phyloP scores from a whole-genome alignment of 2,797 vertebrate genomes.

The Neoniphon sammara region DNA sequence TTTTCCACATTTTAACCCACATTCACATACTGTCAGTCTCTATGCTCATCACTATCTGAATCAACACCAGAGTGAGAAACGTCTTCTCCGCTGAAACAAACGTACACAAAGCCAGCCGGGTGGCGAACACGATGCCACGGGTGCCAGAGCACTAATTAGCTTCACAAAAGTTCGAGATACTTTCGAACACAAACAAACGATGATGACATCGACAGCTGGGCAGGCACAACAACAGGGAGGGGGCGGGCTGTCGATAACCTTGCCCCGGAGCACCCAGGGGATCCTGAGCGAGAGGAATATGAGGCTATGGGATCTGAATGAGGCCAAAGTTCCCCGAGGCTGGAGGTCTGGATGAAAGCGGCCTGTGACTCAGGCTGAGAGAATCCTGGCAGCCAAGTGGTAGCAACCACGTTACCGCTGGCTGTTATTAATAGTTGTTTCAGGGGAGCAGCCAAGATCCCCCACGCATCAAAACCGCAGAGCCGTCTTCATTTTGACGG shows the following conservation, averaged over 20 bases:
- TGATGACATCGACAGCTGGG: background rate
- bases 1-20: too few species aligned
- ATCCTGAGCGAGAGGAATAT: background rate
- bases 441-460: conserved; percentile 49
- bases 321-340: conserved; percentile 47
- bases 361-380: conserved; percentile 68
- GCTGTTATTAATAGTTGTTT: conserved; percentile 77
- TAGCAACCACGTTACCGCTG: conserved; percentile 61
- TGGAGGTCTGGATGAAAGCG: conserved; percentile 61
- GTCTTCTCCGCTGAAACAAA: too few species aligned
- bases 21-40: too few species aligned
- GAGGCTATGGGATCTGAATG: conserved; percentile 34
- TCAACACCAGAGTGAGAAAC: too few species aligned
- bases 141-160: background rate
- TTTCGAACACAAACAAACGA: background rate
- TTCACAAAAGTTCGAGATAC: too few species aligned
- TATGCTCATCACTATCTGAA: too few species aligned
- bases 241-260: background rate
- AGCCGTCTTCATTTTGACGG: conserved; percentile 46
- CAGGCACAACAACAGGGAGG: background rate
- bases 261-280: background rate
- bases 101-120: too few species aligned
- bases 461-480: conserved; percentile 34
- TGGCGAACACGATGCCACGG: too few species aligned
- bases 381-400: conserved; percentile 69